Percentiles rank a stretch among this genome's conserved stretches.
Conservation (phyloP, 2,888 invertebrate species). For the Drosophila seclusa region DNA sequence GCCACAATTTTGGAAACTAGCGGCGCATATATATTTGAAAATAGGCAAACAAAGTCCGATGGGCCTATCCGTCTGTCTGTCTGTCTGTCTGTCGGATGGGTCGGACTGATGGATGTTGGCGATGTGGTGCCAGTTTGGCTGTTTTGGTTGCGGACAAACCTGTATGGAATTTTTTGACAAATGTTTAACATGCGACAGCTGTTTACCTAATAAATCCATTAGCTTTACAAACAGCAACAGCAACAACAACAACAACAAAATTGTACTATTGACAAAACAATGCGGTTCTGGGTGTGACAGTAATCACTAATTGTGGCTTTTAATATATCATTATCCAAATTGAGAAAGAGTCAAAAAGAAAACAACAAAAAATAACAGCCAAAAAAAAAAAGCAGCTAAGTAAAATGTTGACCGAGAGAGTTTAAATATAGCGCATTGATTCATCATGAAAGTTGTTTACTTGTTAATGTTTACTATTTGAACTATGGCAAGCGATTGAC, state of each 20-base stretch:
- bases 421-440: slow-evolving; percentile 13
- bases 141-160: slow-evolving; percentile 49
- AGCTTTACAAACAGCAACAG: slow-evolving; percentile 67
- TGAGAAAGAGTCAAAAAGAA: slow-evolving; percentile 12
- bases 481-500: slow-evolving; percentile 25
- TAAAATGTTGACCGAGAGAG: neutral
- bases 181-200: slow-evolving; percentile 75
- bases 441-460: slow-evolving; percentile 24
- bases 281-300: slow-evolving; percentile 68
- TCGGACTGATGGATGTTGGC: slow-evolving; percentile 10
- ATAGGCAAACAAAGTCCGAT: slow-evolving; percentile 27
- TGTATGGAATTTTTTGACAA: slow-evolving; percentile 72
- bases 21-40: slow-evolving; percentile 11
- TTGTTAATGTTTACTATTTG: slow-evolving; percentile 17
- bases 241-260: slow-evolving; percentile 54
- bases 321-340: slow-evolving; percentile 63
- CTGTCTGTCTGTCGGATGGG: neutral
- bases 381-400: neutral
- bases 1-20: slow-evolving; percentile 3
- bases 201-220: slow-evolving; percentile 80
- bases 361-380: neutral
- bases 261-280: slow-evolving; percentile 67
- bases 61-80: neutral
- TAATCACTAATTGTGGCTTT: slow-evolving; percentile 65
- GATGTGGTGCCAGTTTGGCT: slow-evolving; percentile 52